Conservation (phyloP, 1,140 invertebrate genomes). For the Drosophila burlai region DNA sequence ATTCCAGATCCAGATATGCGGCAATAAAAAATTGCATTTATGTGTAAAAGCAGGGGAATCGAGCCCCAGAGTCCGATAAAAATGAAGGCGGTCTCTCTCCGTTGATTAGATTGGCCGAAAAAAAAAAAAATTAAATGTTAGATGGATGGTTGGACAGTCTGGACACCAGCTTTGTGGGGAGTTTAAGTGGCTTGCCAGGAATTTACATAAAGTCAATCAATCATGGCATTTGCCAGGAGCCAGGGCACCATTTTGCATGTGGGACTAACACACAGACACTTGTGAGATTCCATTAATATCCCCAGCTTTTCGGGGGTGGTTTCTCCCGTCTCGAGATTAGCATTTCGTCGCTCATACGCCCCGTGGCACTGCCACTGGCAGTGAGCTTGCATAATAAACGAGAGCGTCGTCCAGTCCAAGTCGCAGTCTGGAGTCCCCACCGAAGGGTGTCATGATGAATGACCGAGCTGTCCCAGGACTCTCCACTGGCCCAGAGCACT, state of each 20-base stretch:
- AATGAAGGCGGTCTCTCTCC: slow-evolving; percentile 31
- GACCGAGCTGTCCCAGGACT: slow-evolving; percentile 47
- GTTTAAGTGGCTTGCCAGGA: slow-evolving; percentile 72
- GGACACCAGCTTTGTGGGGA: neutral
- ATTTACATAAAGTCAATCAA: slow-evolving; percentile 84
- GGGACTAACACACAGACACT: slow-evolving; percentile 48
- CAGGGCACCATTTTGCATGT: slow-evolving; percentile 74
- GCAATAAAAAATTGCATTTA: slow-evolving; percentile 65
- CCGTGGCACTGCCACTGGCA: slow-evolving; percentile 42
- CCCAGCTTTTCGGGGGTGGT: slow-evolving; percentile 30
- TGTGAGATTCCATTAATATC: slow-evolving; percentile 81
- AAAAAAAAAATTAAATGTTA: neutral
- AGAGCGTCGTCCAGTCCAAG: slow-evolving; percentile 30
- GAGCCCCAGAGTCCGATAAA: slow-evolving; percentile 75
- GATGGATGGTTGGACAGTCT: neutral
- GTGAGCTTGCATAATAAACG: slow-evolving; percentile 82
- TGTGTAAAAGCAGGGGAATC: slow-evolving; percentile 34
- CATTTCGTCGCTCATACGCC: slow-evolving; percentile 79
- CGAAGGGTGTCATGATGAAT: slow-evolving; percentile 82
- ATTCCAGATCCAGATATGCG: slow-evolving; percentile 41
- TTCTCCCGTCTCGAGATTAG: slow-evolving; percentile 57
- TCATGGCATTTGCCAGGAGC: slow-evolving; percentile 68
- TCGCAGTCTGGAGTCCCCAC: slow-evolving; percentile 21
- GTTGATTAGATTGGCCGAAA: slow-evolving; percentile 50
- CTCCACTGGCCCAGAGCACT: slow-evolving; percentile 12